phyloP scores from a whole-genome alignment of 2,888 invertebrate genomes.

The Habroteleia sp. region DNA sequence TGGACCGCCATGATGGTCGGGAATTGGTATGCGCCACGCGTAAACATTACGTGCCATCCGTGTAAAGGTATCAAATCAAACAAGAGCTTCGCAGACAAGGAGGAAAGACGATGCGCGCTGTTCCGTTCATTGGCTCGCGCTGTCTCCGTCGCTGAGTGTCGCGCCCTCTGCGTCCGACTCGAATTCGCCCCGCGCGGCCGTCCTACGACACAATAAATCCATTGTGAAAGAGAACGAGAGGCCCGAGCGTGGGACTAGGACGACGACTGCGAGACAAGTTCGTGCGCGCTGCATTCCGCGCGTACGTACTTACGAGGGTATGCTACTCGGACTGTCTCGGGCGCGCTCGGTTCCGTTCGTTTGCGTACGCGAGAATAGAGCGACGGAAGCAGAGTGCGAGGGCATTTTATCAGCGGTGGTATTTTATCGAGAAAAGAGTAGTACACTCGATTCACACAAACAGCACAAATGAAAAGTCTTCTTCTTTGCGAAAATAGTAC shows the following conservation, averaged over 20 bases:
- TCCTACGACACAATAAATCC: constrained; percentile 51
- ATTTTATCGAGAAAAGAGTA: constrained; percentile 52
- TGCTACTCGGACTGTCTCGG: constrained; percentile 56
- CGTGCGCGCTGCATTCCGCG: constrained; percentile 71
- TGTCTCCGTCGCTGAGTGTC: constrained; percentile 5
- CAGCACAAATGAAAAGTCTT: constrained; percentile 47
- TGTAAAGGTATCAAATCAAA: constrained; percentile 56
- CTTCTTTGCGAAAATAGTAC: constrained; percentile 46
- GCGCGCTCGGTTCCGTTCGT: constrained; percentile 20
- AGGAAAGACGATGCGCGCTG: constrained; percentile 37
- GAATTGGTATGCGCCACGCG: constrained; percentile 57
- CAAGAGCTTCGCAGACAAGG: constrained; percentile 35
- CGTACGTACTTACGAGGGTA: constrained; percentile 68
- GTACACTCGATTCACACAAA: constrained; percentile 51
- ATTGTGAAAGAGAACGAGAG: constrained; percentile 54
- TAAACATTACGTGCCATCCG: constrained; percentile 47
- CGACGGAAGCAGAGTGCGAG: not conserved
- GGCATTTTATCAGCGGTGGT: constrained; percentile 36
- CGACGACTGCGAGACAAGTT: constrained; percentile 51
- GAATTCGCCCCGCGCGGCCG: constrained; percentile 26
- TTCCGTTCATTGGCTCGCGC: constrained; percentile 44
- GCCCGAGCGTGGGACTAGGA: constrained; percentile 27
- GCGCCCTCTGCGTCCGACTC: constrained; percentile 1
- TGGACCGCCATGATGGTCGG: constrained; percentile 46
- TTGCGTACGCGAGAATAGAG: constrained; percentile 8